These are phyloP conservation scores for Myotis lucifugus DNA, from an alignment of 2,113 vertebrate genomes.

Conservation along the genomic window DNA sequence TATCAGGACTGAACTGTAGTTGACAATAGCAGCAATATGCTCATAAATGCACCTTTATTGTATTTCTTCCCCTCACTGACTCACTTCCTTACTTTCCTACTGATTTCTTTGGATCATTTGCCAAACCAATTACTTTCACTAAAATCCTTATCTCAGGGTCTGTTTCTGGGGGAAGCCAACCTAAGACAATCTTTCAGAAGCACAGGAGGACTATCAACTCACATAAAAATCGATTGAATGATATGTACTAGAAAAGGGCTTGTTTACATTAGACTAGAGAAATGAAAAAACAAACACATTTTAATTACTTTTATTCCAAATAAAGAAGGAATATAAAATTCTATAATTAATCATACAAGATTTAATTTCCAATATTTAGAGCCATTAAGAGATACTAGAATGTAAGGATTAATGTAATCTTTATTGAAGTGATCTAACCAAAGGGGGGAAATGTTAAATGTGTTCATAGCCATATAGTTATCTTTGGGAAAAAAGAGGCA, in stretches of 20 bases:
- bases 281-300: background rate
- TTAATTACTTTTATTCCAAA: background rate
- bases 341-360: background rate
- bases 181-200: background rate
- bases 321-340: background rate
- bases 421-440: conserved; percentile 2
- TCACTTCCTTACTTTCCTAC: background rate
- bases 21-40: background rate
- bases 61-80: background rate
- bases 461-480: background rate
- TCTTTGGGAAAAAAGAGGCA: background rate
- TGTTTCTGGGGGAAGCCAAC: background rate
- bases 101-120: conserved; percentile 14
- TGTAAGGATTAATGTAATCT: background rate
- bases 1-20: background rate
- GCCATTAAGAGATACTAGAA: background rate
- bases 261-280: background rate
- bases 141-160: background rate
- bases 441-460: background rate
- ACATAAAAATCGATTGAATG: background rate
- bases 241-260: background rate
- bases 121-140: background rate
- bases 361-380: background rate
- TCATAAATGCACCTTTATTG: background rate
- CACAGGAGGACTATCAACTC: background rate